Conservation (phyloP, 1,140 invertebrate species). For the Drosophila biarmipes region DNA sequence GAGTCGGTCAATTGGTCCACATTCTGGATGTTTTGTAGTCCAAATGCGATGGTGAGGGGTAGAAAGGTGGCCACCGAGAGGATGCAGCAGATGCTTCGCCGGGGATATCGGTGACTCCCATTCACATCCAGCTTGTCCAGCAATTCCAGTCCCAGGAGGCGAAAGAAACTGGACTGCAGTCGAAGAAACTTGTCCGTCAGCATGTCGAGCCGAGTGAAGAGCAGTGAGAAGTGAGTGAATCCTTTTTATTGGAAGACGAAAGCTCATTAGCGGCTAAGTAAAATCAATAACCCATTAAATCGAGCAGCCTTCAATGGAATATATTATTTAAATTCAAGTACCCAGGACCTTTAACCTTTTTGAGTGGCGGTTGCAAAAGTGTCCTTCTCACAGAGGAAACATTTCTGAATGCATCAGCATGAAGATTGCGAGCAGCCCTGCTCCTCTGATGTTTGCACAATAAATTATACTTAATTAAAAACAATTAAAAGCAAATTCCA, state of each 20-base stretch:
- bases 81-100: conserved; percentile 28
- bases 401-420: conserved; percentile 45
- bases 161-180: conserved; percentile 40
- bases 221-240: neutral
- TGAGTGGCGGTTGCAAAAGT: neutral
- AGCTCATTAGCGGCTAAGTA: conserved; percentile 21
- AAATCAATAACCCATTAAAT: conserved; percentile 35
- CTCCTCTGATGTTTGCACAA: conserved; percentile 67
- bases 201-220: conserved; percentile 30
- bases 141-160: conserved; percentile 48
- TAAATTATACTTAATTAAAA: conserved; percentile 83
- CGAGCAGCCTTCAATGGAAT: neutral
- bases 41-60: conserved; percentile 46
- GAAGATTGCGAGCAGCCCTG: conserved; percentile 22
- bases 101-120: neutral
- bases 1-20: conserved; percentile 41
- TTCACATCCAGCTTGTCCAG: neutral
- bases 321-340: conserved; percentile 26
- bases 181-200: conserved; percentile 50
- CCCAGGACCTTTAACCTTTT: neutral
- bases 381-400: neutral
- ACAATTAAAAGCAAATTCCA: conserved; percentile 80
- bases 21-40: conserved; percentile 33
- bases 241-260: conserved; percentile 11
- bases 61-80: conserved; percentile 33